Base-by-base conservation (phyloP, 2,888 invertebrate species). In the Crepidodera aurea region DNA sequence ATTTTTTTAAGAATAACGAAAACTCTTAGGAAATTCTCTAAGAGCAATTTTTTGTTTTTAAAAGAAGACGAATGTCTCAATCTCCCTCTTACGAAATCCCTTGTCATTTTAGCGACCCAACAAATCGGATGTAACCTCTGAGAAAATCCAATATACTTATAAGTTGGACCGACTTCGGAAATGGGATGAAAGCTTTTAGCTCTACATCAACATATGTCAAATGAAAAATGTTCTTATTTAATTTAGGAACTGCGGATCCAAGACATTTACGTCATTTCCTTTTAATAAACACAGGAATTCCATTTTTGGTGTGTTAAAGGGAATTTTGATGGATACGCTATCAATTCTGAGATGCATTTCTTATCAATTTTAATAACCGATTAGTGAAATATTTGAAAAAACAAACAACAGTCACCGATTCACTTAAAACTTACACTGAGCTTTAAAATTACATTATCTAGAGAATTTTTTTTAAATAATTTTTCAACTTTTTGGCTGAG, bases 101-200 rank as follows among this genome's bases (percentile, higher is more conserved):
- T 22, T 54, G 42, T 42, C 42, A 54, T 54, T 59, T 53, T 15
- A 51, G 25, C 51, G 25, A 59, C 37, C 37, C 22, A 27, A 53
- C 62, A 68, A 71, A 71, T 71, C 68, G 69, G 65, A 69, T 67
- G 63, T 65, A 68, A 69, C 69, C 71, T 66, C 65, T 51, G 60
- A 67, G 69, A 64, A 68, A 72, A 72, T 71, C 67, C 71, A 71
- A 71, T 72, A 70, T 67, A 67, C 70, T 70, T 66, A 69, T 68
- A 69, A 70, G 67, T 66, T 62, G 66, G 64, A 68, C 66, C 61
- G 67, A 66, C 67, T 65, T 67, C 63, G 70, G 66, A 70, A 71
- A 69, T 69, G 66, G 67, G 70, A 71, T 71, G 71, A 70, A 71
- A 73, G 72, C 72, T 73, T 73, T 73, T 71, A 73, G 68, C 68